These are phyloP conservation scores for Haliclona indistincta DNA, from an alignment of 37 sponge, comb jelly and placozoan species.

Conservation along the genomic window DNA sequence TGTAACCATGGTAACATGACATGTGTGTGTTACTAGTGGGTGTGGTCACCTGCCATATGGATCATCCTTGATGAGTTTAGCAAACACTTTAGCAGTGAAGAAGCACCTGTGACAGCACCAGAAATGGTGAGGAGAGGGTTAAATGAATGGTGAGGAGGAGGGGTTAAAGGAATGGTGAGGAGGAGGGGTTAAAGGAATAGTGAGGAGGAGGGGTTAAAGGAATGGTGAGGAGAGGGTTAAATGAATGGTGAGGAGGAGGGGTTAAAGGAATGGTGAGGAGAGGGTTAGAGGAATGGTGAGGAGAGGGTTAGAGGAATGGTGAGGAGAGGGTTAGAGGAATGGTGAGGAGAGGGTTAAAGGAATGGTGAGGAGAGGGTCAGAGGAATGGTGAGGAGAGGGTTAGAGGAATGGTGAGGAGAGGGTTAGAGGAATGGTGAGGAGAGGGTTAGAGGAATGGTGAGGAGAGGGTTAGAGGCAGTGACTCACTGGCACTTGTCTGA, in stretches of 20 bases:
- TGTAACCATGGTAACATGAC: not conserved
- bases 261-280: not conserved
- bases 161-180: not conserved
- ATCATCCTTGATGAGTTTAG: conserved; percentile 74
- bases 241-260: not conserved
- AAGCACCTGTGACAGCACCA: conserved; percentile 47
- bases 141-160: not conserved
- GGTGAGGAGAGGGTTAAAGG: not conserved
- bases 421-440: not conserved
- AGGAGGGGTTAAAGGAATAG: not conserved
- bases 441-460: not conserved
- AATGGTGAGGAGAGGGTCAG: not conserved
- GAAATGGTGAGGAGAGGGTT: not conserved
- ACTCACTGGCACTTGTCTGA: conserved; percentile 68
- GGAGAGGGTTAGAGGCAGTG: not conserved
- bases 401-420: not conserved
- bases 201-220: not conserved
- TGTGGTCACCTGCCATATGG: conserved; percentile 67
- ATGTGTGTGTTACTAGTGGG: not conserved
- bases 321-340: not conserved
- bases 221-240: not conserved
- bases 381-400: not conserved
- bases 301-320: not conserved
- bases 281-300: not conserved
- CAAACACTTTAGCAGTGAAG: conserved; percentile 71